Conservation (phyloP, 2,113 vertebrate species). For the Benitochromis conjunctus region DNA sequence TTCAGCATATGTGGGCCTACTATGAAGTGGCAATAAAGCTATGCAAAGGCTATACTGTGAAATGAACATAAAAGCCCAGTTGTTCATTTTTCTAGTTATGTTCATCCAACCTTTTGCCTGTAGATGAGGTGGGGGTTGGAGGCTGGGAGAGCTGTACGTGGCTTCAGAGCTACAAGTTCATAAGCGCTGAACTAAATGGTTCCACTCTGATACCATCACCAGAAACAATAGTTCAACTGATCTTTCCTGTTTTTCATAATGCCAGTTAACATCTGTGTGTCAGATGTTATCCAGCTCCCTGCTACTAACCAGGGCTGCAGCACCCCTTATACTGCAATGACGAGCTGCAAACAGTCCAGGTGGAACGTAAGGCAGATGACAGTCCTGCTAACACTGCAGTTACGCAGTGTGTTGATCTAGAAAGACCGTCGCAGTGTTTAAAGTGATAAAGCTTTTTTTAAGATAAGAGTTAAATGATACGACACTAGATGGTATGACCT, state of each 20-base stretch:
- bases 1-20: too few relatives aligned
- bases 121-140: not conserved
- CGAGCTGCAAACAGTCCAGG: not conserved
- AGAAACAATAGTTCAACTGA: not conserved
- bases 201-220: not conserved
- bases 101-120: not conserved
- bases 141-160: not conserved
- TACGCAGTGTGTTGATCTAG: not conserved
- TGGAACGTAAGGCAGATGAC: fast-evolving
- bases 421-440: not conserved
- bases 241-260: not conserved
- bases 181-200: not conserved
- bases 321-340: not conserved
- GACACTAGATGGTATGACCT: fast-evolving
- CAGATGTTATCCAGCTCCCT: not conserved
- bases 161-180: not conserved
- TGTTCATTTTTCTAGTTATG: not conserved
- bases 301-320: not conserved
- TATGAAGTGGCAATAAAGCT: too few relatives aligned
- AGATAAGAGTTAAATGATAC: not conserved
- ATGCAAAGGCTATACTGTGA: too few relatives aligned
- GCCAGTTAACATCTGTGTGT: not conserved
- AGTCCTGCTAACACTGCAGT: not conserved
- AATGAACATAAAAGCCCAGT: too few relatives aligned
- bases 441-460: fast-evolving